Evolutionary conservation across 2,888 invertebrate genomes (phyloP).

Genomic region (Sympetrum striolatum): DNA sequence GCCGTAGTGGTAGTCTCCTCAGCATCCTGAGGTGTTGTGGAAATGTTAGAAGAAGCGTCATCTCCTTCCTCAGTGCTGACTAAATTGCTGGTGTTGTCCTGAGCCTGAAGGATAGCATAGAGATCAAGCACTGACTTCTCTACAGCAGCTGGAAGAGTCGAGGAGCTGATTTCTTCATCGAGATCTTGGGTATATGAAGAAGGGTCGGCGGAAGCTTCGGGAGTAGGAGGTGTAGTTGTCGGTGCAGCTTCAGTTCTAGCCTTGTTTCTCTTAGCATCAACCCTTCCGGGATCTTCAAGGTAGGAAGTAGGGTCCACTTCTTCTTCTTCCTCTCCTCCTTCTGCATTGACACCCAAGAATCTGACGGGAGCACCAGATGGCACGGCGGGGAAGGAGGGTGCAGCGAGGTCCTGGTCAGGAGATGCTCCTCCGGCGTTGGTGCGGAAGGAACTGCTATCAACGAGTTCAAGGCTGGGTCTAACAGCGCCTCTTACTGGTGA

Average conservation of each 20-base stretch:
- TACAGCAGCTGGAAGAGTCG: conserved; percentile 71
- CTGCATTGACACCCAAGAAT: conserved; percentile 44
- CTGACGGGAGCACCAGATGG: conserved; percentile 44
- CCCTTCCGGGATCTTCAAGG: neutral
- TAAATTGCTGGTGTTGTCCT: conserved; percentile 65
- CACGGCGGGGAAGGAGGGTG: conserved; percentile 37
- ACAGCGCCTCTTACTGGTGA: conserved; percentile 64
- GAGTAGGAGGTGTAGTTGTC: conserved; percentile 52
- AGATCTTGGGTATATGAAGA: neutral
- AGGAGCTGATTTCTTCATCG: conserved; percentile 64
- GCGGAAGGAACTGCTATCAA: conserved; percentile 83
- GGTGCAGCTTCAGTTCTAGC: conserved; percentile 59
- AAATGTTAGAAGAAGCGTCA: conserved; percentile 55
- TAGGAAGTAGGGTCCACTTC: neutral
- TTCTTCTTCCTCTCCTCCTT: neutral
- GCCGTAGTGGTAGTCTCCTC: conserved; percentile 58
- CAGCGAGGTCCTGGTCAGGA: conserved; percentile 6
- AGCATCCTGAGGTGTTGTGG: conserved; percentile 56
- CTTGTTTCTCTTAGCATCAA: conserved; percentile 58
- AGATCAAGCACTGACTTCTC: conserved; percentile 84
- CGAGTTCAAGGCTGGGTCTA: conserved; percentile 79
- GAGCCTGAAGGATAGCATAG: conserved; percentile 77
- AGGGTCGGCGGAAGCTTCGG: conserved; percentile 48
- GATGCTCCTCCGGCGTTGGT: conserved; percentile 60
- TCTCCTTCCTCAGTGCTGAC: conserved; percentile 58